Evolutionary conservation across 2,797 vertebrate species (phyloP).

Genomic region (Ciconia nigra): DNA sequence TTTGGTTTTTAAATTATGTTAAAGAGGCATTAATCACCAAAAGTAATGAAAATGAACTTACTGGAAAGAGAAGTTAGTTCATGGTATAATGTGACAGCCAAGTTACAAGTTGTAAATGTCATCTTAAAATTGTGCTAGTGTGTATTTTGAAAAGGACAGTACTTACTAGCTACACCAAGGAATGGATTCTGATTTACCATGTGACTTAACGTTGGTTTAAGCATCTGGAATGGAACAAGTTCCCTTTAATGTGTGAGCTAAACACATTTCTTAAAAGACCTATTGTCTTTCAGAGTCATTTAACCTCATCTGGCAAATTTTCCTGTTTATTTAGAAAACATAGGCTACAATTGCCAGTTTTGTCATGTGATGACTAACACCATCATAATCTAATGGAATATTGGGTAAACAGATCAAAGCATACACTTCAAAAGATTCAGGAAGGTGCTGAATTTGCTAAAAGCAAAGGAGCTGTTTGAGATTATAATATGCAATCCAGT

Average conservation of each 20-base stretch:
- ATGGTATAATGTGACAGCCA: background rate
- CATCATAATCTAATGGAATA: background rate
- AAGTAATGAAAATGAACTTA: background rate
- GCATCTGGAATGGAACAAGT: background rate
- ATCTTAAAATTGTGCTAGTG: background rate
- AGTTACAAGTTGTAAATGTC: background rate
- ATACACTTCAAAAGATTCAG: background rate
- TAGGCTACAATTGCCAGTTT: background rate
- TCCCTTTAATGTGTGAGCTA: background rate
- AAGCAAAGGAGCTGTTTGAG: background rate
- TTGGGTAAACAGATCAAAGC: background rate
- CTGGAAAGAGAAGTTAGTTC: background rate
- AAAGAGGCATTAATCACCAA: background rate
- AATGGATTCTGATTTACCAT: background rate
- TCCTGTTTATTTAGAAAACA: slow-evolving; percentile 51
- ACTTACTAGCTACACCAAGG: background rate
- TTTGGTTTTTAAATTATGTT: background rate
- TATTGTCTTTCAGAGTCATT: slow-evolving; percentile 34
- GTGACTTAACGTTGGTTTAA: background rate
- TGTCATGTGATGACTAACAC: slow-evolving; percentile 23
- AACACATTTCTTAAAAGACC: slow-evolving; percentile 16
- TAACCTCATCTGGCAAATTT: slow-evolving; percentile 44
- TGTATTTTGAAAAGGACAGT: background rate
- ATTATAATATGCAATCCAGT: background rate
- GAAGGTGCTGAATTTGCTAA: background rate